phyloP scores from a whole-genome alignment of 2,888 invertebrate species.

The Pterostichus madidus region DNA sequence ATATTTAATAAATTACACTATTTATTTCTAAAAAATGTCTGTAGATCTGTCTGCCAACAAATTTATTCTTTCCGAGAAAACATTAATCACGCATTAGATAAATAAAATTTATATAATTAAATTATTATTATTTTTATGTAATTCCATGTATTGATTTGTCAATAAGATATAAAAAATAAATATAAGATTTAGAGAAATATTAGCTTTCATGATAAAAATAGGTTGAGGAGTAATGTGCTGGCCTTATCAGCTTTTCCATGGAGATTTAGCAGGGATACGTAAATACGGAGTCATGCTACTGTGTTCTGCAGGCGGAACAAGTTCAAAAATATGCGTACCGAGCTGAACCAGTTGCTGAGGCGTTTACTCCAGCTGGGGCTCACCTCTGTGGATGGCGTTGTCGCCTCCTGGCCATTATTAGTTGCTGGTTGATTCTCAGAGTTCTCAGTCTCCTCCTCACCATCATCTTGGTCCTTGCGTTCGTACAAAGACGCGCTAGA shows the following conservation, averaged over 20 bases:
- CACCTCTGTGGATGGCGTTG: slow-evolving; percentile 75
- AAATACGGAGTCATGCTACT: slow-evolving; percentile 58
- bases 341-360: slow-evolving; percentile 78
- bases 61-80: no score
- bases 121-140: neutral
- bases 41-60: neutral
- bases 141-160: no score
- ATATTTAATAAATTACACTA: no score
- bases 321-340: slow-evolving; percentile 75
- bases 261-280: slow-evolving; percentile 12
- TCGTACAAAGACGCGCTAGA: slow-evolving; percentile 91
- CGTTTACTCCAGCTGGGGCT: slow-evolving; percentile 78
- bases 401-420: slow-evolving; percentile 72
- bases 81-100: neutral
- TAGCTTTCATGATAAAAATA: no score
- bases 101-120: neutral
- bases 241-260: neutral
- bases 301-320: slow-evolving; percentile 66
- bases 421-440: slow-evolving; percentile 14
- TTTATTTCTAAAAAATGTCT: neutral
- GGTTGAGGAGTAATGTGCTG: neutral
- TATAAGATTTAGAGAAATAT: no score
- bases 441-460: slow-evolving; percentile 76
- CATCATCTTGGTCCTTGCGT: slow-evolving; percentile 81
- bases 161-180: no score